Percentiles rank a stretch among this genome's conserved stretches.
These are phyloP conservation scores for Selene dorsalis DNA, from an alignment of 2,797 vertebrate genomes.

Conservation along the genomic window DNA sequence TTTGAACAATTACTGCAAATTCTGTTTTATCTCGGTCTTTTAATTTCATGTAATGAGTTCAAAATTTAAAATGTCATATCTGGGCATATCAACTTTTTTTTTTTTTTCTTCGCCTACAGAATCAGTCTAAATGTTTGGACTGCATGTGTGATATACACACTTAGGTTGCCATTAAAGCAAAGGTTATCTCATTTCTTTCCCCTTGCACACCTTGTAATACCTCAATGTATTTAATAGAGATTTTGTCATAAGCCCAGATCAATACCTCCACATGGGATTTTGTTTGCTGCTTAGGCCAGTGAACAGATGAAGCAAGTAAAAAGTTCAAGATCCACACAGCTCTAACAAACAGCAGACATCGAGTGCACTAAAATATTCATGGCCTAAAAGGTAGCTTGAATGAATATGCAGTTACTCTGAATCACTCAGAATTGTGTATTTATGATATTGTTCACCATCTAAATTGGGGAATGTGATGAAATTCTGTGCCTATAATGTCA, in stretches of 20 bases:
- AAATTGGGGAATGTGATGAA: not conserved
- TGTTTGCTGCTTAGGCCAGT: constrained; percentile 56
- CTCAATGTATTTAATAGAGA: constrained; percentile 71
- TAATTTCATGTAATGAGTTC: constrained; percentile 30
- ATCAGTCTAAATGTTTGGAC: constrained; percentile 21
- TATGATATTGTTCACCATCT: not conserved
- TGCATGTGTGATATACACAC: not conserved
- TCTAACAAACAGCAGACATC: constrained; percentile 51
- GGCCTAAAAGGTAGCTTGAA: not conserved
- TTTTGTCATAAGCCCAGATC: constrained; percentile 73
- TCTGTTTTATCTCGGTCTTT: constrained; percentile 38
- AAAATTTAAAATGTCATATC: constrained; percentile 4
- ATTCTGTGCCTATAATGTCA: not conserved
- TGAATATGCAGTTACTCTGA: not conserved
- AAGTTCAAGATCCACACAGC: constrained; percentile 38
- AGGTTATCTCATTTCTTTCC: constrained; percentile 47
- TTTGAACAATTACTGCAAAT: constrained; percentile 55
- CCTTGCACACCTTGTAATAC: constrained; percentile 56
- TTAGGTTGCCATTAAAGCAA: constrained; percentile 2
- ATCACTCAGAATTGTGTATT: not conserved
- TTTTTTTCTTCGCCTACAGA: not conserved
- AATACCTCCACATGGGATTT: constrained; percentile 71
- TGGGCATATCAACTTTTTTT: constrained; percentile 1
- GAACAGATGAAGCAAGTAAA: constrained; percentile 41
- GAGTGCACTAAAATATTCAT: constrained; percentile 26